Percentiles rank a stretch among this genome's conserved stretches.
phyloP scores from a whole-genome alignment of 2,888 invertebrate species.

The Thereva unica region DNA sequence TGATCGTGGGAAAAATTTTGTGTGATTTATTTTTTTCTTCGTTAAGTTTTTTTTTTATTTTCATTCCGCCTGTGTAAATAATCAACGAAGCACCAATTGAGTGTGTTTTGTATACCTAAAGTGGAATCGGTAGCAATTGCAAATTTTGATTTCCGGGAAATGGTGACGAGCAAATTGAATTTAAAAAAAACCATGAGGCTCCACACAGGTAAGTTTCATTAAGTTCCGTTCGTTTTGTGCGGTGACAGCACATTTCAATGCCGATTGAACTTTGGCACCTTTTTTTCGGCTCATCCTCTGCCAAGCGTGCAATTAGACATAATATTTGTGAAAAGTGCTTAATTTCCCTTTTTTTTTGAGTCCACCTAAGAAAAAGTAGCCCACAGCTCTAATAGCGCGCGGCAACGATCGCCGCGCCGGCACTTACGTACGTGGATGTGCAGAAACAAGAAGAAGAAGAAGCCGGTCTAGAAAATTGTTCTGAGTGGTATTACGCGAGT shows the following conservation, averaged over 20 bases:
- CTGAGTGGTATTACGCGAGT: slow-evolving; percentile 23
- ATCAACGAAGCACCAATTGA: neutral
- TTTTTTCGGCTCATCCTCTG: too few species aligned
- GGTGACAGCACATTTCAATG: neutral
- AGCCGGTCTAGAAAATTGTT: slow-evolving; percentile 21
- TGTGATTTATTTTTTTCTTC: slow-evolving; percentile 19
- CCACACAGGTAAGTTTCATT: slow-evolving; percentile 32
- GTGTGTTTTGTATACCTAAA: slow-evolving; percentile 11
- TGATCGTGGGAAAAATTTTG: slow-evolving; percentile 30
- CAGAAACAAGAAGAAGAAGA: slow-evolving; percentile 13
- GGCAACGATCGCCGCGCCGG: neutral
- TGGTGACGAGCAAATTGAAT: slow-evolving; percentile 16
- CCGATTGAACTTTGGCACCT: too few species aligned
- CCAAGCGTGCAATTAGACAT: too few species aligned
- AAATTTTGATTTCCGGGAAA: slow-evolving; percentile 35
- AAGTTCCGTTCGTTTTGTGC: slow-evolving; percentile 37
- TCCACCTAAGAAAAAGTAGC: too few species aligned
- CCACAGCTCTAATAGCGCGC: too few species aligned
- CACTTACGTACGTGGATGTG: slow-evolving; percentile 9
- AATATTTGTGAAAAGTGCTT: too few species aligned
- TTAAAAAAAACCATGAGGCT: slow-evolving; percentile 15
- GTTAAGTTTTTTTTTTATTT: slow-evolving; percentile 10
- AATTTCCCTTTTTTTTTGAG: too few species aligned
- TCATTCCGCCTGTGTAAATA: neutral
- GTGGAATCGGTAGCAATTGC: slow-evolving; percentile 15